Evolutionary conservation across 2,113 vertebrate genomes (phyloP).

Genomic region (Odobenus rosmarus): DNA sequence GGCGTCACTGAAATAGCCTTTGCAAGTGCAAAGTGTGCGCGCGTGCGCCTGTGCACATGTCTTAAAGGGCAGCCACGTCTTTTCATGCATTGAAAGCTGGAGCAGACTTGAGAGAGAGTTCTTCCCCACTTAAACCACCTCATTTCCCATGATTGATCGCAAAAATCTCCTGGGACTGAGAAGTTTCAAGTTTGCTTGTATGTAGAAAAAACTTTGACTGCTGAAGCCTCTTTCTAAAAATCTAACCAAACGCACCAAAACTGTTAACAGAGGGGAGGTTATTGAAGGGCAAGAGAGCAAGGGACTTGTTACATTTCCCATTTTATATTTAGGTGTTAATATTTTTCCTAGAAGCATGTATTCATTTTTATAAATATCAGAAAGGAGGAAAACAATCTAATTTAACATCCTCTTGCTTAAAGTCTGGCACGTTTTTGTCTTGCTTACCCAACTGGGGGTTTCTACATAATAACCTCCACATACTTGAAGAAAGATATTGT

Average conservation of each 20-base stretch:
- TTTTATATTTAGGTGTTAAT: neutral
- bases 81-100: neutral
- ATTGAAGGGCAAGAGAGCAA: neutral
- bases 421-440: slow-evolving; percentile 4
- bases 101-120: neutral
- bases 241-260: neutral
- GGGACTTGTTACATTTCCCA: neutral
- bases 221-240: neutral
- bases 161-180: neutral
- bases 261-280: neutral
- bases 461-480: neutral
- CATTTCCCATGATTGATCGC: neutral
- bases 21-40: neutral
- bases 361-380: neutral
- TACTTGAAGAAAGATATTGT: neutral
- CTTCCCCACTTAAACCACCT: neutral
- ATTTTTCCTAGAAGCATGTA: neutral
- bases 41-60: neutral
- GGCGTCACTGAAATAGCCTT: neutral
- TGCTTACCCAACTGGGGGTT: neutral
- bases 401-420: neutral
- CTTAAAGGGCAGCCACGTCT: neutral
- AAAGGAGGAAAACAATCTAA: neutral
- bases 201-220: neutral
- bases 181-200: neutral